Evolutionary conservation across 2,888 invertebrate genomes (phyloP).

Genomic region (Ophion ellenae): DNA sequence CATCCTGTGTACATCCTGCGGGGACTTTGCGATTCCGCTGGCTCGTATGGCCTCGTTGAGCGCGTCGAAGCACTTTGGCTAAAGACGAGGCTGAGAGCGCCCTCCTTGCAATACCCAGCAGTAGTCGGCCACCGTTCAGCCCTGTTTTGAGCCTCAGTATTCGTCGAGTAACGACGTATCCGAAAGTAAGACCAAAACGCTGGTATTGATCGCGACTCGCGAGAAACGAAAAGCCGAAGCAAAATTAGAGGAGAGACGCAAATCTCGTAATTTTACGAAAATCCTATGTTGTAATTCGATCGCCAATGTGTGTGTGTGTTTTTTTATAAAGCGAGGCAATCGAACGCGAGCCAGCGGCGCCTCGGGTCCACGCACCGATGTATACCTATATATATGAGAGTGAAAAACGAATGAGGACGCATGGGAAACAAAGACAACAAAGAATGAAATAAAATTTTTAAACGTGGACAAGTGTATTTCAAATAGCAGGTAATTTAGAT

Average conservation of each 20-base stretch:
- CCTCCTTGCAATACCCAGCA: neutral
- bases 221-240: neutral
- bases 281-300: constrained; percentile 30
- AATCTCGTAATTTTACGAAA: constrained; percentile 27
- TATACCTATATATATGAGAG: constrained; percentile 50
- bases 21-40: constrained; percentile 11
- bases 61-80: neutral
- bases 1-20: constrained; percentile 11
- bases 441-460: constrained; percentile 42
- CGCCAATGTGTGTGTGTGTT: constrained; percentile 2
- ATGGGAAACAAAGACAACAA: constrained; percentile 59
- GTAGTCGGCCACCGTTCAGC: neutral
- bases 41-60: constrained; percentile 21
- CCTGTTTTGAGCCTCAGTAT: neutral
- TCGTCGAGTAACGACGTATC: constrained; percentile 13
- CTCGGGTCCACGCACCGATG: constrained; percentile 30
- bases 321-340: constrained; percentile 5
- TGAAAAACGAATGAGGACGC: constrained; percentile 29
- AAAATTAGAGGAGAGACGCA: neutral
- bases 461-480: constrained; percentile 75
- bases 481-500: constrained; percentile 80
- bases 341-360: constrained; percentile 75
- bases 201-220: neutral
- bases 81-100: neutral
- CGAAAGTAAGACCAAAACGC: neutral